Conservation (phyloP, 2,797 vertebrate genomes). For the Arctocebus calabarensis region DNA sequence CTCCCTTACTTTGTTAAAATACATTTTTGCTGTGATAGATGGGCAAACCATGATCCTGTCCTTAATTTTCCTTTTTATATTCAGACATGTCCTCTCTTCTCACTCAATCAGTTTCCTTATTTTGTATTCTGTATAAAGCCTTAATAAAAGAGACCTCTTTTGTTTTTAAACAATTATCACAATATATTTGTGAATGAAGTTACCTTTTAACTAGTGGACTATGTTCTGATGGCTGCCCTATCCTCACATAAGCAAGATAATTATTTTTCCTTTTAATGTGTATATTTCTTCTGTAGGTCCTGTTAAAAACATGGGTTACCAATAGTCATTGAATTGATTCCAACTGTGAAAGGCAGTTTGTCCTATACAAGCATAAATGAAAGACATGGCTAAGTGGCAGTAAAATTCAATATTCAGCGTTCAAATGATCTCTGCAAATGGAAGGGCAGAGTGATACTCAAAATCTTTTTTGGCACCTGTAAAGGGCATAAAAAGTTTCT, state of each 20-base stretch:
- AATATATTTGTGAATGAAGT: slow-evolving; percentile 15
- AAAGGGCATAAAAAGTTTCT: not conserved
- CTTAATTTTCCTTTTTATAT: slow-evolving; percentile 67
- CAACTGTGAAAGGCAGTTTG: slow-evolving; percentile 50
- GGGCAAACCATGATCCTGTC: not conserved
- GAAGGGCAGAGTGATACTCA: not conserved
- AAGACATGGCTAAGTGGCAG: not conserved
- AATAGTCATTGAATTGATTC: not conserved
- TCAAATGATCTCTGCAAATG: slow-evolving; percentile 26
- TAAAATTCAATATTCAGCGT: slow-evolving; percentile 15
- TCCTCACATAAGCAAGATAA: not conserved
- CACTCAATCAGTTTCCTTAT: not conserved
- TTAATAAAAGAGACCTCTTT: slow-evolving; percentile 12
- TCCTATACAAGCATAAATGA: not conserved
- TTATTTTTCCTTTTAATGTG: not conserved
- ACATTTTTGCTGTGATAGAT: slow-evolving; percentile 52
- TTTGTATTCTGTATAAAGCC: not conserved
- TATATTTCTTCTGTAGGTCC: not conserved
- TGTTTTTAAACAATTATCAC: slow-evolving; percentile 26
- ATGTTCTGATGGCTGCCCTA: not conserved
- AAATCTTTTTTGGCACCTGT: not conserved
- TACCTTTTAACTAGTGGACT: not conserved
- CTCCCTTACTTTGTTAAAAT: slow-evolving; percentile 43
- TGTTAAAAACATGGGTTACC: not conserved
- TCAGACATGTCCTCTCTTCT: slow-evolving; percentile 53